Evolutionary conservation across 2,888 invertebrate species (phyloP), one percentile per base, ranked within the genome.

Genomic region (Bellardia pandia): DNA sequence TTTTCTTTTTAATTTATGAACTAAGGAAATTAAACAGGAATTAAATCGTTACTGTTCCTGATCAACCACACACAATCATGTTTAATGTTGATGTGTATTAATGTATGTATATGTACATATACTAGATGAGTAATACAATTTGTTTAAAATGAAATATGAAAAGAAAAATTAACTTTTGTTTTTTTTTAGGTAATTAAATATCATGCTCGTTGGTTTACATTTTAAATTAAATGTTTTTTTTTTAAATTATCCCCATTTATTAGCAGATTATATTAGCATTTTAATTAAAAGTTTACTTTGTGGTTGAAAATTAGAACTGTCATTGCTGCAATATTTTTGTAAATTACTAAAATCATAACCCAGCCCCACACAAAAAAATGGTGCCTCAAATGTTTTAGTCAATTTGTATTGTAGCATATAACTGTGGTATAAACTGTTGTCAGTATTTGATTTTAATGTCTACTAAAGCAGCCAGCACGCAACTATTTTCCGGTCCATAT

Each of bases 1-100:
- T 56, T 16, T 23, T 56, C 9, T 30, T 68, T 45, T 4, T 48
- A 37, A 48, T 48, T 68, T 23, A 30, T 30, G 30, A 30, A 68
- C 23, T 30, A 48, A 23, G 68, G 68, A 68, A 48, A 68, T 68
- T 68, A 68, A 68, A 68, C 40, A 30, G 68, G 30, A 56, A 56
- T 56, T 56, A 56, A 45, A 56, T 23, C 23, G 8, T 56, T 9
- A 23, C 56, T 16, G 56, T 56, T 23, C 23, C 56, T 56, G 56
- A 56, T 23, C 23, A 23, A 56, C 23, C 11, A 56, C 2, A 45
- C 45, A 56, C 23, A 56, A 56, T 56, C 56, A 56, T 56, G 23
- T 11, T 23, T 56, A 3, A 56, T 23, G 56, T 56, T 56, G 3
- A 56, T 56, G 9, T 56, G n/a, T n/a, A n/a, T n/a, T n/a, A n/a